Evolutionary conservation across 1,140 invertebrate genomes (phyloP).

Genomic region (Bradysia coprophila): DNA sequence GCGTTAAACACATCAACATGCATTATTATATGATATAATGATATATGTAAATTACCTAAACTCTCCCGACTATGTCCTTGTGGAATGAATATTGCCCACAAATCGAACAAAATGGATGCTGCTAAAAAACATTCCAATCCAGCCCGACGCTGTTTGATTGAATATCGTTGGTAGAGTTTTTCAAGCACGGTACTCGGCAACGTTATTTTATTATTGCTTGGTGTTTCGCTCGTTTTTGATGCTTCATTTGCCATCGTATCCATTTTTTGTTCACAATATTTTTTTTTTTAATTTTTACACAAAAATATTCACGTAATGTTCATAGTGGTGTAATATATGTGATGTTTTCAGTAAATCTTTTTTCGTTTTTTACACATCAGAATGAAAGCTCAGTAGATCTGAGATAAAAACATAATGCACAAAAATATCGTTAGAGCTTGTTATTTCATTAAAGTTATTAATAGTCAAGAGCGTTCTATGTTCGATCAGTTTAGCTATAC

Average conservation of each 20-base stretch:
- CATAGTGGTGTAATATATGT: no score
- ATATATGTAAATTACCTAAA: constrained; percentile 11
- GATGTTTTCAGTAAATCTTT: no score
- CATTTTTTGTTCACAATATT: neutral
- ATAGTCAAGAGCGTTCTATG: no score
- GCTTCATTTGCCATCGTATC: neutral
- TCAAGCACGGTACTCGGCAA: constrained; percentile 41
- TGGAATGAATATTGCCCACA: constrained; percentile 37
- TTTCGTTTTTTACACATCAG: no score
- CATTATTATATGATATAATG: neutral
- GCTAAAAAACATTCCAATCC: constrained; percentile 58
- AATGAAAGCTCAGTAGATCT: no score
- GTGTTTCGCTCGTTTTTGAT: neutral
- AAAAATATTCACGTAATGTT: no score
- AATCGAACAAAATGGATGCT: constrained; percentile 44
- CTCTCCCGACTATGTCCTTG: constrained; percentile 25
- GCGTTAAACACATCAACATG: neutral
- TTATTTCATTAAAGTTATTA: no score
- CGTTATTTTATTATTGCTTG: no score
- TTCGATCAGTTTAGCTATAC: no score
- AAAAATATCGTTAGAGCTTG: no score
- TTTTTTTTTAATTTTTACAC: no score
- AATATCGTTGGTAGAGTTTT: constrained; percentile 55
- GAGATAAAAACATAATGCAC: no score
- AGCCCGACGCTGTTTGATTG: constrained; percentile 48